A percentile compares a stretch with the other conserved stretches of the same genome.
Conservation (phyloP, 2,113 vertebrate species). For the Mesitornis unicolor region DNA sequence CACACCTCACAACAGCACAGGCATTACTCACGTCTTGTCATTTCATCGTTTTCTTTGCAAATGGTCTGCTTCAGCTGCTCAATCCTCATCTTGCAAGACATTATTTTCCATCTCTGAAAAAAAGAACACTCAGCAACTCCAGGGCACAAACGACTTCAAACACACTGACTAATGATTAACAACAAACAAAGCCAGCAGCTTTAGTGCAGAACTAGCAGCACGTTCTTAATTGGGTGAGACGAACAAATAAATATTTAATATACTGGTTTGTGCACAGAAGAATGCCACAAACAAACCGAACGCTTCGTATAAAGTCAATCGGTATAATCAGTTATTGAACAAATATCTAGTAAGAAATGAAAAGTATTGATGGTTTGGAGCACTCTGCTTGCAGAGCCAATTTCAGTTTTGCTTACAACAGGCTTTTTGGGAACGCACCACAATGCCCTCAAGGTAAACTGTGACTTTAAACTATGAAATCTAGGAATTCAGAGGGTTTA, state of each 20-base stretch:
- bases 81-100: slow-evolving; percentile 95
- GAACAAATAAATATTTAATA: neutral
- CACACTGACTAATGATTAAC: neutral
- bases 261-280: neutral
- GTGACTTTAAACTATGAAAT: neutral
- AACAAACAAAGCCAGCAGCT: slow-evolving; percentile 25
- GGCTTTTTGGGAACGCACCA: neutral
- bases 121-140: slow-evolving; percentile 39
- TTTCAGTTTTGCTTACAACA: neutral
- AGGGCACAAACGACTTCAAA: neutral
- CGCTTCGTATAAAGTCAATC: neutral
- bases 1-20: neutral
- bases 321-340: neutral
- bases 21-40: slow-evolving; percentile 83
- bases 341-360: neutral
- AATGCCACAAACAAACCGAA: neutral
- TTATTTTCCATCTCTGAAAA: slow-evolving; percentile 96
- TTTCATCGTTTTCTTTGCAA: slow-evolving; percentile 86
- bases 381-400: neutral
- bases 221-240: neutral
- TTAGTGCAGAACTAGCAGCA: neutral
- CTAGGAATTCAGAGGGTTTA: neutral
- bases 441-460: neutral
- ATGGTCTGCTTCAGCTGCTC: slow-evolving; percentile 95
- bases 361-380: neutral